A percentile compares a stretch with the other conserved stretches of the same genome.
Evolutionary conservation across 2,888 invertebrate species (phyloP).

Genomic region (Sarcophaga caerulescens): DNA sequence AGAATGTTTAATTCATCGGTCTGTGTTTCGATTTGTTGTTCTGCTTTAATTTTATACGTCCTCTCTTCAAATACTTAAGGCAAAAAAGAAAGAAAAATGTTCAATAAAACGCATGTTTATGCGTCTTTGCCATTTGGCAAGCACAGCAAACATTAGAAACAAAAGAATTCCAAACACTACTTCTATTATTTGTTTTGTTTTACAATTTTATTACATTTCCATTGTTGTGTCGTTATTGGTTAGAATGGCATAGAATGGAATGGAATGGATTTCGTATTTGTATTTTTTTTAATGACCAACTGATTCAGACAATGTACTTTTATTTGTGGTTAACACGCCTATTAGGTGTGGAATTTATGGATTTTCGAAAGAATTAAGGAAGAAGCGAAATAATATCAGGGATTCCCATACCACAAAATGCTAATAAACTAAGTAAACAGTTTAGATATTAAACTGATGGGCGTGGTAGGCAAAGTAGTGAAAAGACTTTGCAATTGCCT

Average conservation of each 20-base stretch:
- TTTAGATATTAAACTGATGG: too few species aligned
- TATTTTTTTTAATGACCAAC: conserved; percentile 55
- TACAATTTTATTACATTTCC: conserved; percentile 22
- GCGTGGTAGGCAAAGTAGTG: too few species aligned
- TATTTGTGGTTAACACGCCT: conserved; percentile 68
- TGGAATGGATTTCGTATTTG: conserved; percentile 55
- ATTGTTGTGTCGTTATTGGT: conserved; percentile 21
- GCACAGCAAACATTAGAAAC: neutral
- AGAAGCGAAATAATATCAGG: neutral
- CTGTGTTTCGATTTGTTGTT: neutral
- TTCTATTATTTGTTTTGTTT: conserved; percentile 22
- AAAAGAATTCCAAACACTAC: neutral
- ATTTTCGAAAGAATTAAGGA: conserved; percentile 53
- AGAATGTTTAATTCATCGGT: neutral
- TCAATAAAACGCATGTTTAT: neutral
- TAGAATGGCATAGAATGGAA: neutral
- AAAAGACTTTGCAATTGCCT: too few species aligned
- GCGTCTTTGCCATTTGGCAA: neutral
- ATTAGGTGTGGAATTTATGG: conserved; percentile 68
- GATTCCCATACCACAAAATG: conserved; percentile 14
- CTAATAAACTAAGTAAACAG: too few species aligned
- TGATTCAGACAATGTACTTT: conserved; percentile 64
- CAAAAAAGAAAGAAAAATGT: too few species aligned
- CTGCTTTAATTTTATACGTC: neutral
- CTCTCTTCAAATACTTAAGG: too few species aligned